Conservation (phyloP, 2,113 vertebrate species). For the Epinephelus moara region DNA sequence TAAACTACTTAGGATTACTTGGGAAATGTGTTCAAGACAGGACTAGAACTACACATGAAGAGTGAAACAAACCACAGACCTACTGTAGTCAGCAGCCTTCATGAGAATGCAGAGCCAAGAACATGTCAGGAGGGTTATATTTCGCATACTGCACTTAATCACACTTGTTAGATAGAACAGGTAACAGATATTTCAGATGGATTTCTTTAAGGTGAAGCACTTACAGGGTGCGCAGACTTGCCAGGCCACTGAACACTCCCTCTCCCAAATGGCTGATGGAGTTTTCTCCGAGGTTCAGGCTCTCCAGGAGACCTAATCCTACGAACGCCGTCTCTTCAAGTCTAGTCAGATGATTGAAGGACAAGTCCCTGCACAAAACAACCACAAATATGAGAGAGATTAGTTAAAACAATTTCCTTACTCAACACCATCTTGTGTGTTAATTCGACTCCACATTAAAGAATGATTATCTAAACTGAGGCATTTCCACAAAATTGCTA, state of each 20-base stretch:
- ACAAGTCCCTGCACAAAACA: slow-evolving; percentile 88
- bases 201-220: slow-evolving; percentile 62
- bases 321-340: slow-evolving; percentile 93
- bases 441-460: neutral
- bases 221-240: slow-evolving; percentile 92
- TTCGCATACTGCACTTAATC: neutral
- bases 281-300: slow-evolving; percentile 93
- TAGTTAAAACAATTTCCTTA: neutral
- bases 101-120: slow-evolving; percentile 53
- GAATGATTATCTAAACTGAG: neutral
- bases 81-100: slow-evolving; percentile 50
- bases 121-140: slow-evolving; percentile 46
- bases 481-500: slow-evolving; percentile 10
- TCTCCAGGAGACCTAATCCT: slow-evolving; percentile 91
- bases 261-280: slow-evolving; percentile 93
- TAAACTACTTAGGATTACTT: neutral
- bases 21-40: slow-evolving; percentile 9
- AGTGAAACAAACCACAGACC: slow-evolving; percentile 45
- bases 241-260: slow-evolving; percentile 91
- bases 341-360: slow-evolving; percentile 94
- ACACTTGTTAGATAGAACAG: neutral
- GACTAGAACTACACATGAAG: slow-evolving; percentile 25
- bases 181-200: neutral
- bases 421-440: neutral
- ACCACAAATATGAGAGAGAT: slow-evolving; percentile 22